A percentile compares a stretch with the other conserved stretches of the same genome.
These are phyloP conservation scores for Fragum whitleyi DNA, from an alignment of 2,888 invertebrate species.

Conservation along the genomic window DNA sequence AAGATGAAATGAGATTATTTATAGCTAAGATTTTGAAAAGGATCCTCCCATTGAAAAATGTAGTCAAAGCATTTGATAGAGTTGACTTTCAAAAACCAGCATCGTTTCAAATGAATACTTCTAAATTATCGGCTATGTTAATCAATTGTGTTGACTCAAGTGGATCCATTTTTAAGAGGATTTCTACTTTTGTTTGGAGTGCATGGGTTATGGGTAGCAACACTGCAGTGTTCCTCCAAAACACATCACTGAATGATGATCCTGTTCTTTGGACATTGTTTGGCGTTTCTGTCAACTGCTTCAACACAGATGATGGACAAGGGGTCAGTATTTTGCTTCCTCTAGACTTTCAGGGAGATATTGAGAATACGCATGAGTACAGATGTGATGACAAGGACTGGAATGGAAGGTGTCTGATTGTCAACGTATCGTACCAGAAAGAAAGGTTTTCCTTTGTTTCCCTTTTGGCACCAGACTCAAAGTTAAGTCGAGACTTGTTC, in stretches of 20 bases:
- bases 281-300: conserved; percentile 30
- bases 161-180: conserved; percentile 13
- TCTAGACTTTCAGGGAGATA: conserved; percentile 24
- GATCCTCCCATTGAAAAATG: neutral
- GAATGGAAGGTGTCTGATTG: conserved; percentile 30
- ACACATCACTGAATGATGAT: conserved; percentile 18
- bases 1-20: neutral
- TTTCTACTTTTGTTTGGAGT: conserved; percentile 19
- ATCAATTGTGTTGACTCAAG: conserved; percentile 22
- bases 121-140: conserved; percentile 3
- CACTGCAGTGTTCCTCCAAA: conserved; percentile 28
- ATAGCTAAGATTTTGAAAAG: conserved; percentile 23
- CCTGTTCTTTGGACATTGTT: conserved; percentile 34
- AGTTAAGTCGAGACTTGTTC: conserved; percentile 17
- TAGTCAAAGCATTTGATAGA: conserved; percentile 21
- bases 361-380: neutral
- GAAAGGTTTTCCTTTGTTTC: conserved; percentile 13
- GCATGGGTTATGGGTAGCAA: conserved; percentile 22
- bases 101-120: neutral
- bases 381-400: conserved; percentile 1
- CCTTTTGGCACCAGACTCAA: conserved; percentile 26
- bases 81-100: neutral
- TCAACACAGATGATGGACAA: conserved; percentile 1
- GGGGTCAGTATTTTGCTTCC: conserved; percentile 32
- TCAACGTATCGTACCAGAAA: conserved; percentile 2